Evolutionary conservation across 2,888 invertebrate species (phyloP), one percentile per base, ranked within the genome.

Genomic region (Drosophila anomelani): DNA sequence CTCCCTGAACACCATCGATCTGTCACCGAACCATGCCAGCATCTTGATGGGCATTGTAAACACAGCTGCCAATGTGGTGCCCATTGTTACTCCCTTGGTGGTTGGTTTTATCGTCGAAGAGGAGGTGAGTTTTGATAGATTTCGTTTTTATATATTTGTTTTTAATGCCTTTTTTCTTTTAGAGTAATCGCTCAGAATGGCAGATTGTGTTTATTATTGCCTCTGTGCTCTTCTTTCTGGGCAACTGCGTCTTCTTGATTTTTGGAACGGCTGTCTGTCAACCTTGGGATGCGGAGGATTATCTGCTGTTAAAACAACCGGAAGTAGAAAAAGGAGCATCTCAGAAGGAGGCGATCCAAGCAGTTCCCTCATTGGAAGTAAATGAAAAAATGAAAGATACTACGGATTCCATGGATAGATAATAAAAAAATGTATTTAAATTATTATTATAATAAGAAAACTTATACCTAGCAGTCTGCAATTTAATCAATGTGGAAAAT

Each of bases 161-260:
- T 2, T 43, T 20, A n/a, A 49, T 12, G 26, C 2, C 6, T 3
- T 36, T 17, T 46, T 17, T 13, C 4, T 56, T 75, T 0, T 57
- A 91, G 91, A 17, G 26, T 0, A 93, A 95, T 76, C 93, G 94
- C 5, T 70, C 89, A 0, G 94, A 95, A 87, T 97, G 97, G 97
- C 94, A 94, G 74, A 94, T 94, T 51, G 95, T 96, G 12, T 97
- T 97, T 91, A 95, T 95, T 84, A 93, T 89, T 13, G 72, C 96
- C 0, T 94, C 96, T 0, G 94, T 93, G 8, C 92, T 96, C 7
- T 96, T 96, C 87, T 94, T 96, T 71, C 90, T 95, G 41, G 95
- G 95, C 5, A 95, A 95, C 88, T 91, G 95, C n/a, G 93, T 95
- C 79, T 97, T 95, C 90, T 81, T 96, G 7, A 88, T 95, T 4